phyloP scores from a whole-genome alignment of 2,113 vertebrate genomes.

The Prunella himalayana region DNA sequence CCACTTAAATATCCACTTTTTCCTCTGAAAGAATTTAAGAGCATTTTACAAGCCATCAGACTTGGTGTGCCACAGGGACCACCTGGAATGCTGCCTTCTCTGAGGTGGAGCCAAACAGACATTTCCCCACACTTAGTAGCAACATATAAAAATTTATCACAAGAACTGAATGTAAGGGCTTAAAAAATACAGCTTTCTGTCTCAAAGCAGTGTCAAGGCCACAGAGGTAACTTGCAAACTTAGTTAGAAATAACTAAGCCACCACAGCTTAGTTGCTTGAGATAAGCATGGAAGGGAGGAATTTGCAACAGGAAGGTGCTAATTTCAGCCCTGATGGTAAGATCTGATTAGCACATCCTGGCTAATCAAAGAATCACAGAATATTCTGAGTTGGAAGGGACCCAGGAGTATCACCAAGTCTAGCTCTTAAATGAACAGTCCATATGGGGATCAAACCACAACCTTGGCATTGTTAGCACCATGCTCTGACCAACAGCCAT shows the following conservation, averaged over 20 bases:
- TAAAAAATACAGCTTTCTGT: background rate
- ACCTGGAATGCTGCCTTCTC: background rate
- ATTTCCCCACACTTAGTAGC: background rate
- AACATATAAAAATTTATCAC: background rate
- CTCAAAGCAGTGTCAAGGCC: background rate
- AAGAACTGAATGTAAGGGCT: background rate
- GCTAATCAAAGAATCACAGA: background rate
- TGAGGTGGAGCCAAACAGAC: background rate
- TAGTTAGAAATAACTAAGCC: background rate
- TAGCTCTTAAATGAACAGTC: too few relatives aligned
- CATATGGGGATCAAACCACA: background rate
- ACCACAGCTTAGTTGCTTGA: background rate
- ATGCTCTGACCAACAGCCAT: fast-evolving
- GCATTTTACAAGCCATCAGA: background rate
- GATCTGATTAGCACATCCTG: background rate
- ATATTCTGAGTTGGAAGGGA: background rate
- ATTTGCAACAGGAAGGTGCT: background rate
- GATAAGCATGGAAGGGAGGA: background rate
- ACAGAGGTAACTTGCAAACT: background rate
- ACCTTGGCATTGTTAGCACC: fast-evolving
- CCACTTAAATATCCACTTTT: background rate
- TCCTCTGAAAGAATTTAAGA: background rate
- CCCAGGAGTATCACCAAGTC: background rate
- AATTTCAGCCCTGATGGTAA: background rate
- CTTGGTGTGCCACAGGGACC: background rate